These are phyloP conservation scores for Cyphomyrus discorhynchus DNA, from an alignment of 2,113 vertebrate genomes.

Conservation along the genomic window DNA sequence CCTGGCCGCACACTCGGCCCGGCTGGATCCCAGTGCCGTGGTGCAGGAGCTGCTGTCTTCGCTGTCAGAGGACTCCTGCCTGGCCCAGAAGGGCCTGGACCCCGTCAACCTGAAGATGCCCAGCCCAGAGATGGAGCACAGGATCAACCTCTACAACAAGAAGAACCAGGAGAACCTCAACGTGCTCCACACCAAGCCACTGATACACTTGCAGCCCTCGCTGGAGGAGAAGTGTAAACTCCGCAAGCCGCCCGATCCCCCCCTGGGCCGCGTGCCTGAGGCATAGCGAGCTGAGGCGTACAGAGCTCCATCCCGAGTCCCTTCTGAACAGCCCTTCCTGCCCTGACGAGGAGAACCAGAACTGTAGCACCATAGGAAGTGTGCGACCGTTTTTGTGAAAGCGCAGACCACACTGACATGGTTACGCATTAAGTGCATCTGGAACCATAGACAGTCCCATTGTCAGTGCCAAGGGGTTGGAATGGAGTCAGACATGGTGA, in stretches of 20 bases:
- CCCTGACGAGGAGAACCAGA: not conserved
- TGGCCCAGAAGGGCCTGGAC: constrained; percentile 75
- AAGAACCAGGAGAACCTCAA: constrained; percentile 75
- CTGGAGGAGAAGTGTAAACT: constrained; percentile 75
- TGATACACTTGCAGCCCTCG: constrained; percentile 67
- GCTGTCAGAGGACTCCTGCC: constrained; percentile 72
- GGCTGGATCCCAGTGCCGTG: constrained; percentile 48
- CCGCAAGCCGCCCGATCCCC: constrained; percentile 60
- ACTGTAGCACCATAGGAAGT: not conserved
- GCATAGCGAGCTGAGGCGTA: constrained; percentile 34
- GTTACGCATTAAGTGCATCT: not conserved
- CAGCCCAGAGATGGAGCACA: constrained; percentile 75
- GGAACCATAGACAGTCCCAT: not conserved
- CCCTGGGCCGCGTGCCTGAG: constrained; percentile 54
- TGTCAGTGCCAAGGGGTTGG: not conserved
- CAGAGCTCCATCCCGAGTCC: not conserved
- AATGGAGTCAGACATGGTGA: constrained; percentile 20
- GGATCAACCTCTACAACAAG: constrained; percentile 75
- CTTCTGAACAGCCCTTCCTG: not conserved
- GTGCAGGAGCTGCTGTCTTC: constrained; percentile 85
- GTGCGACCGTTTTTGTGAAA: not conserved
- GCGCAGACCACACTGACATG: not conserved
- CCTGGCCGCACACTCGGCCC: constrained; percentile 32
- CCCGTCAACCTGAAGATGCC: constrained; percentile 73
- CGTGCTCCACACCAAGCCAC: constrained; percentile 68